A percentile compares a stretch with the other conserved stretches of the same genome.
phyloP scores from a whole-genome alignment of 2,797 vertebrate genomes.

The Galaxias olidus region DNA sequence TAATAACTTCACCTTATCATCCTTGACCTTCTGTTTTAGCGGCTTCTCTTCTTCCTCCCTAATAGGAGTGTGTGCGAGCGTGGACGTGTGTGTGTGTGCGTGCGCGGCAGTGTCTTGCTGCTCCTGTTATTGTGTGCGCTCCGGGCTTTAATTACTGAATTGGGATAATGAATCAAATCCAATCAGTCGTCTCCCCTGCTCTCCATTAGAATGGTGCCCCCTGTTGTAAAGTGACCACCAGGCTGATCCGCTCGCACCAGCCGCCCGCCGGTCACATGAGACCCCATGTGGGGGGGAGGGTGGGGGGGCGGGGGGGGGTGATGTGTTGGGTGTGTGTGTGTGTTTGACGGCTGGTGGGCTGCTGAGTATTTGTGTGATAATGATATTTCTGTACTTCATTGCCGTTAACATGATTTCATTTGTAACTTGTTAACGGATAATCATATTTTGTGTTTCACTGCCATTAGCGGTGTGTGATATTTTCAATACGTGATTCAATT shows the following conservation, averaged over 20 bases:
- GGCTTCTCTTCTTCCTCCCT: too few relatives aligned
- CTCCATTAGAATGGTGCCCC: conserved; percentile 75
- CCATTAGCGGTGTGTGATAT: too few relatives aligned
- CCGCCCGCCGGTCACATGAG: conserved; percentile 67
- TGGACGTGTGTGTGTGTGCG: conserved; percentile 20
- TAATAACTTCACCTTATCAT: too few relatives aligned
- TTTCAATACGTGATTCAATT: too few relatives aligned
- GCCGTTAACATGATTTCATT: too few relatives aligned
- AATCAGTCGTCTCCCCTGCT: conserved; percentile 75
- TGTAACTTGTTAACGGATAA: too few relatives aligned
- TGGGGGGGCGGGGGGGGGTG: conserved; percentile 5
- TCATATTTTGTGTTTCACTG: too few relatives aligned
- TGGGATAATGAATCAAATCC: conserved; percentile 81
- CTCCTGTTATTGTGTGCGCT: conserved; percentile 54
- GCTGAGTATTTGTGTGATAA: neutral
- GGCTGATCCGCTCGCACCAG: conserved; percentile 62
- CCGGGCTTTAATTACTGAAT: conserved; percentile 79
- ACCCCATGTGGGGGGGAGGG: conserved; percentile 14
- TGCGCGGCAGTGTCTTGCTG: conserved; percentile 5
- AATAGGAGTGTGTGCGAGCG: conserved; percentile 5
- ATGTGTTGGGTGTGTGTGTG: conserved; percentile 10
- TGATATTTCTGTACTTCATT: neutral
- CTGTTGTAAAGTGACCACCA: conserved; percentile 64
- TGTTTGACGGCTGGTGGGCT: conserved; percentile 15
- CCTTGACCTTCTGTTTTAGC: too few relatives aligned